These are phyloP conservation scores for Alexandromys fortis DNA, from an alignment of 2,113 vertebrate species.

Conservation along the genomic window DNA sequence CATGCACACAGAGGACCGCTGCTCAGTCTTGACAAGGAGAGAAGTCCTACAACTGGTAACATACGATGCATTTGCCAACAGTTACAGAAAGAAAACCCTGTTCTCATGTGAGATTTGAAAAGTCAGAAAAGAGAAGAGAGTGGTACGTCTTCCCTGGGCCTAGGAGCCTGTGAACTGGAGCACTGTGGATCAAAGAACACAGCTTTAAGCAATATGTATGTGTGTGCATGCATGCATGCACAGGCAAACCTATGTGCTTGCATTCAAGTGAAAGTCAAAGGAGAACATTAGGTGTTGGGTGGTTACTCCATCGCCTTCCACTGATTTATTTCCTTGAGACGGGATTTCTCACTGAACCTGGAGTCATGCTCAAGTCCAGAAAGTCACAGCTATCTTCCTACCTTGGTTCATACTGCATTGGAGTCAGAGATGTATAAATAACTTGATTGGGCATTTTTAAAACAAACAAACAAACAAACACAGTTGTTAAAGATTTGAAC, in stretches of 20 bases:
- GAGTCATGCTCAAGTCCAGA: neutral
- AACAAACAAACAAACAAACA: neutral
- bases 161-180: neutral
- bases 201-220: neutral
- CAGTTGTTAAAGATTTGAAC: neutral
- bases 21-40: neutral
- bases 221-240: neutral
- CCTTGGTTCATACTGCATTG: too few relatives aligned
- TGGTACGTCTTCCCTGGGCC: neutral
- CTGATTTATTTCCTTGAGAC: neutral
- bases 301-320: neutral
- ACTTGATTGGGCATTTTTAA: neutral
- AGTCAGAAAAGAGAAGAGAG: neutral
- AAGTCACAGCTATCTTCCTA: neutral
- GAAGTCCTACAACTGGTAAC: neutral
- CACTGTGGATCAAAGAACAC: neutral
- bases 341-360: neutral
- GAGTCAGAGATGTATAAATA: neutral
- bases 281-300: neutral
- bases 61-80: neutral
- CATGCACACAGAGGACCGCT: neutral
- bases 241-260: too few relatives aligned
- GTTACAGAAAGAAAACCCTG: neutral
- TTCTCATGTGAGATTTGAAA: neutral
- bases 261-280: neutral